Evolutionary conservation across 2,113 vertebrate genomes (phyloP).

Genomic region (Pangasianodon gigas): DNA sequence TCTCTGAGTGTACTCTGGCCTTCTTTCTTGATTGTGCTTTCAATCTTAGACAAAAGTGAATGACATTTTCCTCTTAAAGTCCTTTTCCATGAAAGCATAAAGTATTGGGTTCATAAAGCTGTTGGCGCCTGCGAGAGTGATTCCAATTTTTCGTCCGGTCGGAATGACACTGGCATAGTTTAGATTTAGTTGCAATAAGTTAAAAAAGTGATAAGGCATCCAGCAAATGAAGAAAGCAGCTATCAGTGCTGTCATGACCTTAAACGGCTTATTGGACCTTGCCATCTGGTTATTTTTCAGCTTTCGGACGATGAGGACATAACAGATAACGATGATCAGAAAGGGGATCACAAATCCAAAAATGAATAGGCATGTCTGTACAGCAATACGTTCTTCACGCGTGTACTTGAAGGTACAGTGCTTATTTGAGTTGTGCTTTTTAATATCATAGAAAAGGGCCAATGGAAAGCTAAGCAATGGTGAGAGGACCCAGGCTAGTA

Average conservation of each 20-base stretch:
- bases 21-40: constrained; percentile 74
- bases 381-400: constrained; percentile 41
- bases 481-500: constrained; percentile 75
- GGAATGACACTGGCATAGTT: background rate
- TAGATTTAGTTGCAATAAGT: constrained; percentile 72
- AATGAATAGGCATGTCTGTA: constrained; percentile 45
- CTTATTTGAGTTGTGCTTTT: fast-evolving
- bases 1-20: constrained; percentile 62
- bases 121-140: constrained; percentile 71
- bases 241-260: constrained; percentile 80
- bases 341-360: too few relatives aligned
- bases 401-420: constrained; percentile 78
- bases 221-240: constrained; percentile 82
- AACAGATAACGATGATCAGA: constrained; percentile 76
- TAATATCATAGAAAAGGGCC: constrained; percentile 75
- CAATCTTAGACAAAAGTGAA: constrained; percentile 72
- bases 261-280: constrained; percentile 78
- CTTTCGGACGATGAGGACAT: constrained; percentile 73
- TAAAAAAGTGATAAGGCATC: constrained; percentile 80
- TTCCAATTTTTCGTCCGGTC: constrained; percentile 33
- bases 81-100: constrained; percentile 93
- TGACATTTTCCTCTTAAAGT: constrained; percentile 79
- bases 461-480: constrained; percentile 77
- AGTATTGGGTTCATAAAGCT: constrained; percentile 89
- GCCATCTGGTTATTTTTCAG: constrained; percentile 71